phyloP scores from a whole-genome alignment of 2,797 vertebrate genomes.

The Xiphorhynchus erythropygius region DNA sequence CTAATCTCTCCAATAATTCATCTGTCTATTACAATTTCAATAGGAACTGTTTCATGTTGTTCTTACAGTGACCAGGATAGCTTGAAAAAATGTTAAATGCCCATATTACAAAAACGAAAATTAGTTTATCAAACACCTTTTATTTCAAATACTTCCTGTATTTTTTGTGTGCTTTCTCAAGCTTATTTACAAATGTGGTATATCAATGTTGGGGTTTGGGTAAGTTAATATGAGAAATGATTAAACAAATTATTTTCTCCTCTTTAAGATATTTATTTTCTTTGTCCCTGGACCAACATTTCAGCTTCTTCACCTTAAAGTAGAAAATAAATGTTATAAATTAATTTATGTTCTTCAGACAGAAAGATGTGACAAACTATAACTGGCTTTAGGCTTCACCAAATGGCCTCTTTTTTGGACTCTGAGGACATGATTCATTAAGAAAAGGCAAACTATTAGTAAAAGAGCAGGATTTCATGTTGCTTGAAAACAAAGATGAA shows the following conservation, averaged over 20 bases:
- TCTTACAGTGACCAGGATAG: not conserved
- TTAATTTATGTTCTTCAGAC: constrained; percentile 45
- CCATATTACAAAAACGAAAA: not conserved
- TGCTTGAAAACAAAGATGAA: not conserved
- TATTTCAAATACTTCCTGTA: not conserved
- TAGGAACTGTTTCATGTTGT: not conserved
- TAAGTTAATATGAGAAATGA: constrained; percentile 60
- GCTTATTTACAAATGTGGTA: not conserved
- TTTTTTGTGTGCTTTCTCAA: not conserved
- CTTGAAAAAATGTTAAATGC: not conserved
- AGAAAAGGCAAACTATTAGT: constrained; percentile 69
- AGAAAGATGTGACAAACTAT: constrained; percentile 69
- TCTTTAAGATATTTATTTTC: constrained; percentile 66
- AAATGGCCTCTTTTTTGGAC: constrained; percentile 72
- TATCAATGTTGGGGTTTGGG: constrained; percentile 62
- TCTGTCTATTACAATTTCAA: not conserved
- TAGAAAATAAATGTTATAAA: constrained; percentile 64
- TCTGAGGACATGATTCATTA: constrained; percentile 72
- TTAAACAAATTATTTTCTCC: constrained; percentile 68
- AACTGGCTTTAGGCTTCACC: constrained; percentile 73
- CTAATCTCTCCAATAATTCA: not conserved
- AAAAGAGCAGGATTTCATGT: not conserved
- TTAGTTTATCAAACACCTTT: not conserved
- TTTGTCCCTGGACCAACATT: constrained; percentile 74
- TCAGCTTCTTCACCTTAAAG: constrained; percentile 72